Percentiles rank a stretch among this genome's conserved stretches.
Conservation (phyloP, 1,140 invertebrate genomes). For the Wiebesia pumilae region DNA sequence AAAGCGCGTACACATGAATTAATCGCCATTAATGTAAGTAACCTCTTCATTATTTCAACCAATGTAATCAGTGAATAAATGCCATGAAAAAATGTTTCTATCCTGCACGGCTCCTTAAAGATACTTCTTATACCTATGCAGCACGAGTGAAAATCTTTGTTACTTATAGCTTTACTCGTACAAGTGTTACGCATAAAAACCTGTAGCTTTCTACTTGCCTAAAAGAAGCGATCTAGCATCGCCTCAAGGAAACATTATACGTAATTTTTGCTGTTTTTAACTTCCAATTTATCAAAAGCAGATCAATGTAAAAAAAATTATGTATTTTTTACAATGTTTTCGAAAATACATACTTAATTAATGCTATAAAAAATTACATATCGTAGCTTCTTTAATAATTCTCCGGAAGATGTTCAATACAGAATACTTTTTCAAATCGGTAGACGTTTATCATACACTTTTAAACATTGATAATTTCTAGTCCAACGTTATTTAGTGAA, state of each 20-base stretch:
- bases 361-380: too few species aligned
- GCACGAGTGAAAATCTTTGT: not conserved
- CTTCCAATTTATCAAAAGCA: not conserved
- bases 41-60: not conserved
- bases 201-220: not conserved
- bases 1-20: not conserved
- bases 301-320: too few species aligned
- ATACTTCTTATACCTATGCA: not conserved
- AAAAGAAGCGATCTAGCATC: not conserved
- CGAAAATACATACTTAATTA: too few species aligned
- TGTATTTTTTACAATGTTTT: too few species aligned
- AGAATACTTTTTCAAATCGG: too few species aligned
- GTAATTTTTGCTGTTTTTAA: not conserved
- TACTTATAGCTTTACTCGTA: not conserved
- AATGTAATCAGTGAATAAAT: not conserved
- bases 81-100: not conserved
- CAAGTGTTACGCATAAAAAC: not conserved
- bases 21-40: conserved; percentile 1
- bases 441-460: too few species aligned
- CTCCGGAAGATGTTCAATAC: too few species aligned
- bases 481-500: too few species aligned
- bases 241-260: not conserved
- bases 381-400: too few species aligned
- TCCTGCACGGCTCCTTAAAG: not conserved
- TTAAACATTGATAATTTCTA: too few species aligned